A percentile compares a stretch with the other conserved stretches of the same genome.
Conservation (phyloP, 2,888 invertebrate genomes). For the Clistopyga incitator region DNA sequence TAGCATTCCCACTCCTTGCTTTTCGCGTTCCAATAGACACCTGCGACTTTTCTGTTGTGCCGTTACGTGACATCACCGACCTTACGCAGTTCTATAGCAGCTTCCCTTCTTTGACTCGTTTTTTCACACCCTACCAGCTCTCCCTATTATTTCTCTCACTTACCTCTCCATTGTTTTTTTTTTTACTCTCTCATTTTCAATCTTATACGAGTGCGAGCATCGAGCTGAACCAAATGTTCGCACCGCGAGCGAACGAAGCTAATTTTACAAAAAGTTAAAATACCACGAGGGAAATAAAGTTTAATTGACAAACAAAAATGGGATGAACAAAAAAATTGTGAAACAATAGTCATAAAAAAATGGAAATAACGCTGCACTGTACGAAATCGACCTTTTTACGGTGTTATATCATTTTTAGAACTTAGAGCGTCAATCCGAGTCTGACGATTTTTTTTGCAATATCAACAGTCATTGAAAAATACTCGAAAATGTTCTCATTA, state of each 20-base stretch:
- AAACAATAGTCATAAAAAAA: too few relatives aligned
- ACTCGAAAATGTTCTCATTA: too few relatives aligned
- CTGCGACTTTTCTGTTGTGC: conserved; percentile 73
- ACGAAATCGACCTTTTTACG: too few relatives aligned
- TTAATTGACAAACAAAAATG: background rate
- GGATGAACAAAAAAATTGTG: too few relatives aligned
- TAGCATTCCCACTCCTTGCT: conserved; percentile 66
- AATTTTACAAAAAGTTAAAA: too few relatives aligned
- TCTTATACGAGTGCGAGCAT: conserved; percentile 54
- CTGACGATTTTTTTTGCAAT: too few relatives aligned
- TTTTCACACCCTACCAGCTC: background rate
- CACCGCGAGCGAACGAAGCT: background rate
- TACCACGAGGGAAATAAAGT: too few relatives aligned
- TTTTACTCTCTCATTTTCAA: conserved; percentile 39
- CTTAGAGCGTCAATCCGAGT: too few relatives aligned
- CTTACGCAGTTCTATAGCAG: conserved; percentile 39
- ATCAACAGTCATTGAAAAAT: too few relatives aligned
- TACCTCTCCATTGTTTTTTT: conserved; percentile 44
- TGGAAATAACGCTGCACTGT: too few relatives aligned
- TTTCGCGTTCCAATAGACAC: conserved; percentile 70
- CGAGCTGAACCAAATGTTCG: background rate
- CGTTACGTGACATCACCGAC: conserved; percentile 67
- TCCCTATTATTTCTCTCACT: conserved; percentile 39
- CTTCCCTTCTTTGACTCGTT: conserved; percentile 45
- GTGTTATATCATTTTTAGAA: too few relatives aligned